phyloP scores from a whole-genome alignment of 2,113 vertebrate species.

The Ammodytes dubius region DNA sequence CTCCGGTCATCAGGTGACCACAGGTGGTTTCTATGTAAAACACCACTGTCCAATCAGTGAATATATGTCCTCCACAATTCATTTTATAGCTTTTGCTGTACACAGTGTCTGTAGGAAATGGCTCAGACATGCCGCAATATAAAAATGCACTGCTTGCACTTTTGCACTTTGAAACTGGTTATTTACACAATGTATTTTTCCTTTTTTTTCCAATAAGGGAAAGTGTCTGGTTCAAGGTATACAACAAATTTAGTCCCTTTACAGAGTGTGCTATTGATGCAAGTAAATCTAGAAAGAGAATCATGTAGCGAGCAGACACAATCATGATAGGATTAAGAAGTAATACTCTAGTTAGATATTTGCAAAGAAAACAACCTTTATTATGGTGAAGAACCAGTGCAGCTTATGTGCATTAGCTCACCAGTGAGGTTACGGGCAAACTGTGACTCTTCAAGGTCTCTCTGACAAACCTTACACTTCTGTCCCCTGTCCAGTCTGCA shows the following conservation, averaged over 20 bases:
- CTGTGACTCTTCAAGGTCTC: slow-evolving; percentile 60
- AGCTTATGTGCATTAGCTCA: slow-evolving; percentile 74
- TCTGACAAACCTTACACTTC: slow-evolving; percentile 69
- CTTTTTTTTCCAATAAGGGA: slow-evolving; percentile 57
- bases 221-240: slow-evolving; percentile 41
- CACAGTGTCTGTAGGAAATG: slow-evolving; percentile 58
- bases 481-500: slow-evolving; percentile 64
- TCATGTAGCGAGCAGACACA: slow-evolving; percentile 37
- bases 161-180: slow-evolving; percentile 64
- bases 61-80: slow-evolving; percentile 59
- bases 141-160: slow-evolving; percentile 68
- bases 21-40: slow-evolving; percentile 75
- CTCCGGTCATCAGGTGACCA: slow-evolving; percentile 67
- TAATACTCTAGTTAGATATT: slow-evolving; percentile 21
- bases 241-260: slow-evolving; percentile 58
- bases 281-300: slow-evolving; percentile 43
- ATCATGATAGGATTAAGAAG: slow-evolving; percentile 25
- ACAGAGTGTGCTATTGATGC: slow-evolving; percentile 24
- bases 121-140: slow-evolving; percentile 57
- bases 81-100: slow-evolving; percentile 66
- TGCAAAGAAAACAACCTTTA: slow-evolving; percentile 27
- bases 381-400: slow-evolving; percentile 21
- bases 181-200: slow-evolving; percentile 66
- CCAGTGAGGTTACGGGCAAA: slow-evolving; percentile 66
- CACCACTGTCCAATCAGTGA: slow-evolving; percentile 70